Evolutionary conservation across 2,113 vertebrate genomes (phyloP).

Genomic region (Malurus elegans): DNA sequence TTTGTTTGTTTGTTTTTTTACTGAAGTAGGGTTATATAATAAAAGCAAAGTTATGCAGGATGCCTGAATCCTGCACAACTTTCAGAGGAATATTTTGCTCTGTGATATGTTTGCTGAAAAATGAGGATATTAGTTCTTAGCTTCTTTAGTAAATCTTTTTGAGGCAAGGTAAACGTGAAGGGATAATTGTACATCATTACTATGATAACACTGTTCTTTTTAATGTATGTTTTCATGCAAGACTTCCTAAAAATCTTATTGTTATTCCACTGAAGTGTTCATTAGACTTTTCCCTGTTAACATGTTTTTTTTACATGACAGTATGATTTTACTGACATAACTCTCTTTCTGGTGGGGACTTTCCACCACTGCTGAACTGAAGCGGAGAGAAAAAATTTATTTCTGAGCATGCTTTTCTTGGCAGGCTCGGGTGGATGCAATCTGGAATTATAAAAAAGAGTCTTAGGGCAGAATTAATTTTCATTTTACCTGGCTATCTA

Average conservation of each 20-base stretch:
- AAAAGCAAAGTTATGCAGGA: not conserved
- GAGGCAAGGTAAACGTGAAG: not conserved
- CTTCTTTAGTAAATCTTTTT: not conserved
- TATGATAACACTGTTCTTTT: not conserved
- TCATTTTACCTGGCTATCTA: not conserved
- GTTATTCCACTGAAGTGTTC: not conserved
- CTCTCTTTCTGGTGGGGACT: not conserved
- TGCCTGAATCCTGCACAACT: not conserved
- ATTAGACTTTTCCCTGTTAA: not conserved
- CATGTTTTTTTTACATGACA: not conserved
- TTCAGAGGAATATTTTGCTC: not conserved
- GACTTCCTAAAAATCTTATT: not conserved
- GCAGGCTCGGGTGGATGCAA: not conserved
- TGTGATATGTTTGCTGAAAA: not conserved
- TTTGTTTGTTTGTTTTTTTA: not conserved
- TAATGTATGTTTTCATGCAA: not conserved
- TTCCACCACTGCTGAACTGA: not conserved
- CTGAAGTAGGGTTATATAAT: not conserved
- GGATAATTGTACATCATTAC: conserved; percentile 10
- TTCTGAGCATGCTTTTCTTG: not conserved
- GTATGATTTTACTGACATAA: not conserved
- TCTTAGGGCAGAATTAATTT: not conserved
- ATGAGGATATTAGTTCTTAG: not conserved
- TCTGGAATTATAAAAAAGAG: not conserved
- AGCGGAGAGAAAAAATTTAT: not conserved